Base-by-base conservation (phyloP, 2,113 vertebrate species). In the Glareola pratincola region DNA sequence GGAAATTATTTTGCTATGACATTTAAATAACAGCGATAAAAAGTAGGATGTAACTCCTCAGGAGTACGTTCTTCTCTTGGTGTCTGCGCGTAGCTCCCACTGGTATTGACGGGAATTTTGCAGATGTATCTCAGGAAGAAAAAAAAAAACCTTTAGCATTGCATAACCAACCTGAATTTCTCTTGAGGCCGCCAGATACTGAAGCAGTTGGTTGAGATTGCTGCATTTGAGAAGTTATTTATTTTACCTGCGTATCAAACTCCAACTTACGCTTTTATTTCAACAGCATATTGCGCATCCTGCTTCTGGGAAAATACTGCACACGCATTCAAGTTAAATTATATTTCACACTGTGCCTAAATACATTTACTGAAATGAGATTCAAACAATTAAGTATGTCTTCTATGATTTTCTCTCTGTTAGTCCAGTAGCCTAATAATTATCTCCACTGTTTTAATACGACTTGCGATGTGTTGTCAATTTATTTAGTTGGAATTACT, bases 401-500 rank as follows among this genome's bases (percentile, higher is more conserved):
- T 97, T 97, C 64, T 92, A 39, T 95, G 96, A 95, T 97, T 97
- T 91, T 97, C 97, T 92, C 91, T 98, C 97, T 68, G 89, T 97
- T 98, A 95, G 97, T 97, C 95, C 94, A 87, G 88, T 9, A 68
- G 90, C 92, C 92, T 96, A 96, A 98, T 97, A 96, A 97, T 98
- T 94, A 96, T 94, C 92, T 98, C 93, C 73, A 96, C 94, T 96
- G 85, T 85, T 98, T 97, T 98, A 98, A 98, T 98, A 91, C 85
- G 96, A 95, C 96, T 98, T 95, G 95, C 72, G 18, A 88, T 62
- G 95, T 24, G 95, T 96, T 97, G 96, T 98, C 98, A 96, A 97
- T 98, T 98, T 98, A 96, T 98, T 98, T 98, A 95, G 97, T 97
- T 97, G 97, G 97, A 98, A 98, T 98, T 98, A 98, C 97, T 98